A percentile compares a stretch with the other conserved stretches of the same genome.
phyloP scores from a whole-genome alignment of 2,888 invertebrate species.

The Napeogenes sylphis region DNA sequence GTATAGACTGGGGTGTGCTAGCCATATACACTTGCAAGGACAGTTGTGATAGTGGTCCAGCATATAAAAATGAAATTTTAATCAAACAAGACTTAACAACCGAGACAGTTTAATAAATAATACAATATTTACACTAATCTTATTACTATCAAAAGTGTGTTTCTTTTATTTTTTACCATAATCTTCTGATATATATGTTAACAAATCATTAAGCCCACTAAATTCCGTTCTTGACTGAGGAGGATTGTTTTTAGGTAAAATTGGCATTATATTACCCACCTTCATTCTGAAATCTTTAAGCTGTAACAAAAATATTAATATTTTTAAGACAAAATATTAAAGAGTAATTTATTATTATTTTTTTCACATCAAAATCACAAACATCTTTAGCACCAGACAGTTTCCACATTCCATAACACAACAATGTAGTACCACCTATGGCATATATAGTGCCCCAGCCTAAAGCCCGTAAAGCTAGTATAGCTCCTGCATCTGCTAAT shows the following conservation, averaged over 20 bases:
- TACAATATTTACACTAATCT: constrained; percentile 6
- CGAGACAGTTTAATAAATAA: constrained; percentile 36
- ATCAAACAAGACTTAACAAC: constrained; percentile 89
- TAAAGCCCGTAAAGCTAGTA: constrained; percentile 88
- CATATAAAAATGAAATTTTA: constrained; percentile 87
- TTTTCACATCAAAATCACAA: constrained; percentile 47
- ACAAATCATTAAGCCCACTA: constrained; percentile 87
- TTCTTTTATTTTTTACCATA: constrained; percentile 57
- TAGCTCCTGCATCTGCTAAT: constrained; percentile 85
- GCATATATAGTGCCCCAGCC: constrained; percentile 94
- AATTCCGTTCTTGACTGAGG: constrained; percentile 92
- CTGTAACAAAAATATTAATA: constrained; percentile 61
- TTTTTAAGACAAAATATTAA: not conserved
- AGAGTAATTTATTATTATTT: not conserved
- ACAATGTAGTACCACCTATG: constrained; percentile 86
- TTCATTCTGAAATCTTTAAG: constrained; percentile 88
- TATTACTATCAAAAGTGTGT: constrained; percentile 6
- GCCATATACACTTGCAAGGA: constrained; percentile 89
- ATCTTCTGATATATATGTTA: constrained; percentile 85
- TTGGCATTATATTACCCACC: constrained; percentile 87
- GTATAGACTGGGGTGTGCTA: constrained; percentile 94
- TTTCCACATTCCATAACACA: constrained; percentile 93
- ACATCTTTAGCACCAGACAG: constrained; percentile 91
- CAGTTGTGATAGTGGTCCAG: constrained; percentile 82
- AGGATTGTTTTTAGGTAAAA: constrained; percentile 85